These are phyloP conservation scores for Cephus nigrinus DNA, from an alignment of 2,888 invertebrate genomes.

Conservation along the genomic window DNA sequence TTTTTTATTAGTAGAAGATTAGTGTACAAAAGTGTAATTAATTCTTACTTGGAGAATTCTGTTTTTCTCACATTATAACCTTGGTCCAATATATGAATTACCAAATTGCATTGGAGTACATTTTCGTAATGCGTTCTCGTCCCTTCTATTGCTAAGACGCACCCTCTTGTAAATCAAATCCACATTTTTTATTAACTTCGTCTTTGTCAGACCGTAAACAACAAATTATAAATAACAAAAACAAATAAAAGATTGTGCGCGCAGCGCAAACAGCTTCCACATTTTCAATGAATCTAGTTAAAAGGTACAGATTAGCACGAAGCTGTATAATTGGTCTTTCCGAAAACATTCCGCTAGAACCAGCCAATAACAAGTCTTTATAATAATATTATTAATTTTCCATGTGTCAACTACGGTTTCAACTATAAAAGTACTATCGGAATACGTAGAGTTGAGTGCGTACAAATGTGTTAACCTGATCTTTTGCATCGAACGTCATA, in stretches of 20 bases:
- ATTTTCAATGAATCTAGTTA: not conserved
- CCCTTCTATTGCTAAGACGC: not conserved
- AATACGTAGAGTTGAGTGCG: not conserved
- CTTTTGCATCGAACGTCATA: not conserved
- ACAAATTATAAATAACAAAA: slow-evolving; percentile 12
- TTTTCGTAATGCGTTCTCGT: not conserved
- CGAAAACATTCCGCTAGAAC: not conserved
- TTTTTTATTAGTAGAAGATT: not conserved
- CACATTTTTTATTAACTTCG: slow-evolving; percentile 5
- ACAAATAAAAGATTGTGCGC: slow-evolving; percentile 4
- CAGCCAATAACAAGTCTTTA: not conserved
- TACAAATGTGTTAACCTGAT: not conserved
- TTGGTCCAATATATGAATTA: slow-evolving; percentile 14
- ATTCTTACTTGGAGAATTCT: slow-evolving; percentile 23
- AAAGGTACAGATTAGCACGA: not conserved
- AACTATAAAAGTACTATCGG: not conserved
- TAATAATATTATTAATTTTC: not conserved
- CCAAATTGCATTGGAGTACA: slow-evolving; percentile 1
- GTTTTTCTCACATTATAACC: slow-evolving; percentile 39
- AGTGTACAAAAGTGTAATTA: not conserved
- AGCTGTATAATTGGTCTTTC: not conserved
- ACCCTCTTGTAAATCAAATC: not conserved
- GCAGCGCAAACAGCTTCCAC: not conserved
- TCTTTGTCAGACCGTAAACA: not conserved
- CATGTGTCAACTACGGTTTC: not conserved